phyloP scores from a whole-genome alignment of 2,797 vertebrate species.

The Arnoldichthys spilopterus region DNA sequence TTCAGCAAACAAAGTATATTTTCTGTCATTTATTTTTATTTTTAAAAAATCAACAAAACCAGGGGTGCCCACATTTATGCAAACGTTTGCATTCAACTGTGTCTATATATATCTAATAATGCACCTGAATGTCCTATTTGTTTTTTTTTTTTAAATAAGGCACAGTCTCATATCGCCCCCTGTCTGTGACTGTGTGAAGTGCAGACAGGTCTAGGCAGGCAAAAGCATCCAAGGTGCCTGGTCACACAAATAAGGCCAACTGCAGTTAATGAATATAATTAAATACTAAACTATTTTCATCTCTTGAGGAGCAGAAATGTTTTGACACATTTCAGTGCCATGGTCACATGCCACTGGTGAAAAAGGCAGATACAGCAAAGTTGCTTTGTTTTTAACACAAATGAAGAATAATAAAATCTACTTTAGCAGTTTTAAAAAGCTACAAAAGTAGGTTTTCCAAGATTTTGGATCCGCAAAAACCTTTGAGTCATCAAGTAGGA shows the following conservation, averaged over 20 bases:
- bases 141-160: slow-evolving; percentile 26
- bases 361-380: slow-evolving; percentile 4
- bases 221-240: neutral
- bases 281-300: slow-evolving; percentile 11
- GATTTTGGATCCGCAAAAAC: neutral
- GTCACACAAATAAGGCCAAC: slow-evolving; percentile 15
- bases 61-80: too few species aligned
- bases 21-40: too few species aligned
- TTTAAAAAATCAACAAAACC: too few species aligned
- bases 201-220: neutral
- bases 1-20: too few species aligned
- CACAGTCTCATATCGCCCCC: slow-evolving; percentile 26
- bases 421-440: neutral
- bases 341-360: neutral
- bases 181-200: slow-evolving; percentile 13
- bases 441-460: neutral
- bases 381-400: neutral
- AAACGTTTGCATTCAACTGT: too few species aligned
- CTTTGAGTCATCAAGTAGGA: neutral
- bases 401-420: neutral
- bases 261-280: neutral
- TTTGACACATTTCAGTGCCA: slow-evolving; percentile 19
- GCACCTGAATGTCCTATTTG: neutral
- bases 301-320: neutral
- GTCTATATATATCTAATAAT: neutral